Percentiles rank a stretch among this genome's conserved stretches.
Conservation (phyloP, 2,888 invertebrate species). For the Tetragnatha montana region DNA sequence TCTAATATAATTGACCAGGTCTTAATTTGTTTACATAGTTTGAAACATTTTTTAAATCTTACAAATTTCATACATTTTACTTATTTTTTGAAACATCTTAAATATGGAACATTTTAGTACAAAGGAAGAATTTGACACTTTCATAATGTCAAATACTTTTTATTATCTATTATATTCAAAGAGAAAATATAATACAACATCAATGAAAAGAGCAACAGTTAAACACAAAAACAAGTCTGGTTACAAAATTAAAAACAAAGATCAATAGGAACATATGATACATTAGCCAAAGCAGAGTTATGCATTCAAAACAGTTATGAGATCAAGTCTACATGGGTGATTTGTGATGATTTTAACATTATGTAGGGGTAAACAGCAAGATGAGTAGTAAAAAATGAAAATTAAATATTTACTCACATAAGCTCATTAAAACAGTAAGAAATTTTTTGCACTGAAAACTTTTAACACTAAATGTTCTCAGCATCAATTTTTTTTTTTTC, state of each 20-base stretch:
- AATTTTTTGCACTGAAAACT: not conserved
- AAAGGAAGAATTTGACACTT: not conserved
- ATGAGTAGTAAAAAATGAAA: conserved; percentile 22
- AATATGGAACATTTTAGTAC: no score
- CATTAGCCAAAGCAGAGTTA: conserved; percentile 27
- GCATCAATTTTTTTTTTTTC: no score
- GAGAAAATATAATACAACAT: conserved; percentile 48
- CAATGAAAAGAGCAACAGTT: conserved; percentile 27
- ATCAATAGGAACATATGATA: conserved; percentile 35
- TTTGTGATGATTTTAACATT: conserved; percentile 16
- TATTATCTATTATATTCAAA: not conserved
- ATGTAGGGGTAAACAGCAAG: conserved; percentile 9
- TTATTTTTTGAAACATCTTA: no score
- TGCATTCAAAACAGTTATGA: conserved; percentile 36
- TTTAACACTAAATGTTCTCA: no score
- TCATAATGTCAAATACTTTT: not conserved
- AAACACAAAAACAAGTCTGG: not conserved
- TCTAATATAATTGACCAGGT: not conserved
- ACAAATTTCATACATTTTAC: no score
- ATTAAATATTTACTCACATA: conserved; percentile 24
- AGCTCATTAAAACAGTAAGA: conserved; percentile 29
- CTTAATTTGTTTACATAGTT: no score
- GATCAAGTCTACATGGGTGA: conserved; percentile 34
- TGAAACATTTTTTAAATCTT: no score
- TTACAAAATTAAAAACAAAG: conserved; percentile 36